phyloP scores from a whole-genome alignment of 2,888 invertebrate genomes.

The Parnassius mnemosyne region DNA sequence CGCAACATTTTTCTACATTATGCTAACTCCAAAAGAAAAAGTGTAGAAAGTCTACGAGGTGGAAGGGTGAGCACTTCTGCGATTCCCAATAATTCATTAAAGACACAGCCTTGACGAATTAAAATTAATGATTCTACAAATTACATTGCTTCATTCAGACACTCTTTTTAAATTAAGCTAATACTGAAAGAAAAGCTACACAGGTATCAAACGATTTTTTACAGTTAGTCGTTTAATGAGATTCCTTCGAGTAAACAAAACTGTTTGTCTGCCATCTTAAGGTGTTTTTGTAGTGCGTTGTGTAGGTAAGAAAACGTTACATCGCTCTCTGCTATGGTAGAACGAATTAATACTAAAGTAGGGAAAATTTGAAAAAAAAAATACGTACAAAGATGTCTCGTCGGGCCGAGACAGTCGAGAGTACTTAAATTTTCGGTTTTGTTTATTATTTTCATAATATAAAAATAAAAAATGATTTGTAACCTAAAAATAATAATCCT shows the following conservation, averaged over 20 bases:
- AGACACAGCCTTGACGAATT: slow-evolving; percentile 76
- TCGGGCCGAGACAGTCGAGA: too few relatives aligned
- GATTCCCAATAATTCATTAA: slow-evolving; percentile 80
- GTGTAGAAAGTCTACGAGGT: slow-evolving; percentile 60
- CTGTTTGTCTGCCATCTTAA: slow-evolving; percentile 15
- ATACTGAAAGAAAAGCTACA: slow-evolving; percentile 61
- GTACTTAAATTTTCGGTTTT: too few relatives aligned
- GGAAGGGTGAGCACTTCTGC: slow-evolving; percentile 51
- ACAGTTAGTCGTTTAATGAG: slow-evolving; percentile 18
- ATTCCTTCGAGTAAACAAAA: slow-evolving; percentile 4
- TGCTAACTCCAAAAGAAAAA: slow-evolving; percentile 75
- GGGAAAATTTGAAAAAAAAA: too few relatives aligned
- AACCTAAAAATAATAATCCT: too few relatives aligned
- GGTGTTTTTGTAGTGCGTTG: too few relatives aligned
- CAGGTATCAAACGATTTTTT: slow-evolving; percentile 51
- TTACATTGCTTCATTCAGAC: slow-evolving; percentile 69
- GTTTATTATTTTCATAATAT: too few relatives aligned
- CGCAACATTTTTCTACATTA: slow-evolving; percentile 78
- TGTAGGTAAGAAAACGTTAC: too few relatives aligned
- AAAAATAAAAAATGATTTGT: too few relatives aligned
- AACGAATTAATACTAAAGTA: too few relatives aligned
- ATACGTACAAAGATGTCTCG: too few relatives aligned
- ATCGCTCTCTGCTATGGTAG: too few relatives aligned
- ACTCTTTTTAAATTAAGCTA: slow-evolving; percentile 65
- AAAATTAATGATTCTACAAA: slow-evolving; percentile 78